phyloP scores from a whole-genome alignment of 1,140 invertebrate genomes.

The Reticulitermes speratus region DNA sequence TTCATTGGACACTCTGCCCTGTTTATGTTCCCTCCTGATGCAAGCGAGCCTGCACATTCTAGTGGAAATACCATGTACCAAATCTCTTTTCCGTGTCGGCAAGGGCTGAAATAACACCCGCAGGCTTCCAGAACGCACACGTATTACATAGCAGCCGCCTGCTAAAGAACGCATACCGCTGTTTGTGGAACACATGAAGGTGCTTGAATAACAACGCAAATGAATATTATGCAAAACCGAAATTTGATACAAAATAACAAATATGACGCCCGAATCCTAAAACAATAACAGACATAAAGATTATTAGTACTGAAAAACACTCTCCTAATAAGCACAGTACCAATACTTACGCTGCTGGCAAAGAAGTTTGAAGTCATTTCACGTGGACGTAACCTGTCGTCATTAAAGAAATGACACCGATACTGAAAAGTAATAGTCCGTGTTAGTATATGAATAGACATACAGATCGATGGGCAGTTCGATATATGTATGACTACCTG shows the following conservation, averaged over 20 bases:
- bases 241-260: not conserved
- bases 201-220: not conserved
- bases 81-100: slow-evolving; percentile 14
- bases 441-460: too few relatives aligned
- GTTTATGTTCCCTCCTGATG: not conserved
- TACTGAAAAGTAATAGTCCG: too few relatives aligned
- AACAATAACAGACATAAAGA: not conserved
- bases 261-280: not conserved
- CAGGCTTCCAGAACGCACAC: not conserved
- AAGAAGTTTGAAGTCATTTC: not conserved
- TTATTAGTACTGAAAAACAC: not conserved
- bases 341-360: not conserved
- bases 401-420: not conserved
- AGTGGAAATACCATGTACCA: not conserved
- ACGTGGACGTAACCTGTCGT: not conserved
- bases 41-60: not conserved
- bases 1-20: not conserved
- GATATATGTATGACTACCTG: too few relatives aligned
- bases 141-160: not conserved
- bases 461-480: too few relatives aligned
- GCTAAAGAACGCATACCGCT: not conserved
- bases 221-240: not conserved
- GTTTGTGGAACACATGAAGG: slow-evolving; percentile 14
- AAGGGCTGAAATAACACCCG: not conserved
- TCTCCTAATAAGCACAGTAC: not conserved